phyloP scores from a whole-genome alignment of 2,888 invertebrate genomes.

The Lasiommata megera region DNA sequence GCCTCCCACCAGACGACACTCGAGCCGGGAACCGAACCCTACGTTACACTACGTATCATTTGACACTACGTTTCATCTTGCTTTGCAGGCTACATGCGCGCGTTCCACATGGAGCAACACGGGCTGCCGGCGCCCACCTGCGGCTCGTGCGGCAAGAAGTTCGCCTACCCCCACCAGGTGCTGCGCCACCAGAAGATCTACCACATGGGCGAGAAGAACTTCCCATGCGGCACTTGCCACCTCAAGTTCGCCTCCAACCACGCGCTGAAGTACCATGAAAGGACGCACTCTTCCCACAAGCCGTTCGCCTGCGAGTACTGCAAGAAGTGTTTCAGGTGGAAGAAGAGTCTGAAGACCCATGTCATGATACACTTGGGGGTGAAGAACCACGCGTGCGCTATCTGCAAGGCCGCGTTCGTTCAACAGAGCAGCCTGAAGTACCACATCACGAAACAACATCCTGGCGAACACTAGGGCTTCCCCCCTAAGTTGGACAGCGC shows the following conservation, averaged over 20 bases:
- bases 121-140: constrained; percentile 47
- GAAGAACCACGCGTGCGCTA: constrained; percentile 41
- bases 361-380: constrained; percentile 47
- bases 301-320: constrained; percentile 48
- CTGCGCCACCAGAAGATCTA: constrained; percentile 44
- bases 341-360: constrained; percentile 39
- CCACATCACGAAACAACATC: constrained; percentile 42
- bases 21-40: too few relatives aligned
- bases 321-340: constrained; percentile 46
- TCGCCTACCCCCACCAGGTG: constrained; percentile 43
- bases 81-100: constrained; percentile 34
- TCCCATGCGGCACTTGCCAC: constrained; percentile 39
- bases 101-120: constrained; percentile 48
- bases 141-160: constrained; percentile 51
- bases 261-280: constrained; percentile 36
- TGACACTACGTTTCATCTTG: too few relatives aligned
- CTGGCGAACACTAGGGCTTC: not conserved
- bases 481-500: too few relatives aligned
- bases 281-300: constrained; percentile 31
- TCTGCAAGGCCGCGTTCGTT: constrained; percentile 52
- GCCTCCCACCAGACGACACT: too few relatives aligned
- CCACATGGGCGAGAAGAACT: constrained; percentile 50
- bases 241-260: constrained; percentile 35
- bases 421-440: constrained; percentile 40
- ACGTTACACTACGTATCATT: too few relatives aligned